Percentiles rank a stretch among this genome's conserved stretches.
Evolutionary conservation across 2,797 vertebrate genomes (phyloP).

Genomic region (Mionectes olivaceus): DNA sequence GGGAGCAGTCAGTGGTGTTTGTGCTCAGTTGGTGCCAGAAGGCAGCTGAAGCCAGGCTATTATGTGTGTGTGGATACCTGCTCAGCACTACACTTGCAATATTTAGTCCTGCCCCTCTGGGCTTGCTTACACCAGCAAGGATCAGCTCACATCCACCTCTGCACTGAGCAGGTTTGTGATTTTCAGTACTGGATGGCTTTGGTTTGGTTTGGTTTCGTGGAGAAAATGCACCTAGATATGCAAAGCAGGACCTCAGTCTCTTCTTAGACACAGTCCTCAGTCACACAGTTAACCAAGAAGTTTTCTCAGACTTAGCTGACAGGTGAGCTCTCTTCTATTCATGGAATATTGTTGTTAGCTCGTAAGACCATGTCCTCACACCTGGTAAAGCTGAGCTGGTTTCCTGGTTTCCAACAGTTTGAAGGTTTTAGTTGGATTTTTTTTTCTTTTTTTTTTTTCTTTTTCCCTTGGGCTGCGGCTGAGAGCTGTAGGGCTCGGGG

Average conservation of each 20-base stretch:
- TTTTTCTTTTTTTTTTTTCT: background rate
- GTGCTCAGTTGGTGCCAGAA: background rate
- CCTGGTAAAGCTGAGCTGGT: background rate
- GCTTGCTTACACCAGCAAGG: background rate
- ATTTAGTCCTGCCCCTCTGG: background rate
- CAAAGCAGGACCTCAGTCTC: background rate
- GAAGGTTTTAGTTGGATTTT: background rate
- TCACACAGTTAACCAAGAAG: background rate
- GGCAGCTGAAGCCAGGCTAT: background rate
- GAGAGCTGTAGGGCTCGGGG: background rate
- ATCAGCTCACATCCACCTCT: background rate
- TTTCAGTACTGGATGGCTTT: background rate
- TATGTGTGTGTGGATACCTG: background rate
- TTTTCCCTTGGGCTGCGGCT: background rate
- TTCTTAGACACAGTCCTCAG: accelerated
- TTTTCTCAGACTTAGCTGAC: background rate
- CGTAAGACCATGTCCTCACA: background rate
- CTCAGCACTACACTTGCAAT: accelerated
- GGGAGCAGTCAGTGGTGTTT: background rate
- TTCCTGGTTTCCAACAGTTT: background rate
- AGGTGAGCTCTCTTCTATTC: background rate
- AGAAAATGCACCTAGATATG: background rate
- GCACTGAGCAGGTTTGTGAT: background rate
- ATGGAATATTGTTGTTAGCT: background rate
- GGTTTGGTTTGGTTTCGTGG: background rate